These are phyloP conservation scores for Altica lythri DNA, from an alignment of 2,888 invertebrate species.

Conservation along the genomic window DNA sequence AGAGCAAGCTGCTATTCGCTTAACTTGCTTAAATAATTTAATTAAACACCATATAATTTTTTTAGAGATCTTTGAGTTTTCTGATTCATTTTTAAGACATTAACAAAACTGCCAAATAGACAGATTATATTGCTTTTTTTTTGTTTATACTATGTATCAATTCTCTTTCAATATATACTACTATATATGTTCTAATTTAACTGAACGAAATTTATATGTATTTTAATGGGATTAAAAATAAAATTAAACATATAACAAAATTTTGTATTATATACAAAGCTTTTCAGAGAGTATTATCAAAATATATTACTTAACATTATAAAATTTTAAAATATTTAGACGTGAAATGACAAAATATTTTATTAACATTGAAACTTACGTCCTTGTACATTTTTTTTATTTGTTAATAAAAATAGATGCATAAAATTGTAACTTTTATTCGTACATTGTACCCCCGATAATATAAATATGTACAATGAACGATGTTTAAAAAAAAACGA, in stretches of 20 bases:
- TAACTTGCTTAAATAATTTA: too few relatives aligned
- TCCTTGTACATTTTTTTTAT: too few relatives aligned
- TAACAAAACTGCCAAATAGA: slow-evolving; percentile 15
- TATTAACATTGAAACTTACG: not conserved
- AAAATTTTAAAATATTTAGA: not conserved
- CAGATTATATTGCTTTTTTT: slow-evolving; percentile 28
- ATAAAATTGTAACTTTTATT: too few relatives aligned
- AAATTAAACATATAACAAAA: not conserved
- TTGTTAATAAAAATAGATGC: too few relatives aligned
- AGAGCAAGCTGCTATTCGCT: too few relatives aligned
- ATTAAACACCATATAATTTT: too few relatives aligned
- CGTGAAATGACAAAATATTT: not conserved
- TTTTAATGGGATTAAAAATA: not conserved
- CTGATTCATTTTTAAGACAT: not conserved
- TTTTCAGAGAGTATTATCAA: not conserved
- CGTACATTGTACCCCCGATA: too few relatives aligned
- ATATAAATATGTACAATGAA: too few relatives aligned
- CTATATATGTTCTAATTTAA: not conserved
- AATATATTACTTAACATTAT: not conserved
- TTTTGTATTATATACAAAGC: not conserved
- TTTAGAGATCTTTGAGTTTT: not conserved
- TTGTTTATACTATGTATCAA: not conserved
- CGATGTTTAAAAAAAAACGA: too few relatives aligned
- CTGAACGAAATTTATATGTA: not conserved
- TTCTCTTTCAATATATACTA: not conserved